Percentiles rank a stretch among this genome's conserved stretches.
phyloP scores from a whole-genome alignment of 2,797 vertebrate genomes.

The Eleutherodactylus coqui region DNA sequence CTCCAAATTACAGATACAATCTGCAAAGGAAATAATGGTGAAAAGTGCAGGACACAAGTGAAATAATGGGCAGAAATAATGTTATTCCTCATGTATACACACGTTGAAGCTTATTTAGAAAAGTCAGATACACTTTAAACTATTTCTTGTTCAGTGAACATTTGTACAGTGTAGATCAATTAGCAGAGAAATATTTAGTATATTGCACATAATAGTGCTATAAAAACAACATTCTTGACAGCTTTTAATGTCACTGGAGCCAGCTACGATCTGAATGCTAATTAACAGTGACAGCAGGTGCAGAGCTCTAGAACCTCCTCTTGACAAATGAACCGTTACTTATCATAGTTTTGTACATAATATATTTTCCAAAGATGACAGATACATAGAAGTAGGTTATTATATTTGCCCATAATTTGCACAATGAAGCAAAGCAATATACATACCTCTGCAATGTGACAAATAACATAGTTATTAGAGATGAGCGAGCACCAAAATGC shows the following conservation, averaged over 20 bases:
- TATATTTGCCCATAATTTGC: background rate
- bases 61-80: no score
- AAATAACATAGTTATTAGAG: no score
- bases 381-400: background rate
- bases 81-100: no score
- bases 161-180: background rate
- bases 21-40: no score
- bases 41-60: no score
- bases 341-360: background rate
- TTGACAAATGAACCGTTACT: slow-evolving; percentile 12
- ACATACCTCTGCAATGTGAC: background rate
- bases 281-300: slow-evolving; percentile 4
- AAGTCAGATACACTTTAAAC: no score
- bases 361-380: background rate
- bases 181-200: slow-evolving; percentile 18
- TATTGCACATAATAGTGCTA: background rate
- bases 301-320: background rate
- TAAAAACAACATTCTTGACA: slow-evolving; percentile 11
- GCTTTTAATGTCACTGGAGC: slow-evolving; percentile 3
- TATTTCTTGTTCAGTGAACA: background rate
- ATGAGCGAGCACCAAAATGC: no score
- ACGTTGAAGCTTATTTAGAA: no score
- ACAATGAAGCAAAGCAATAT: background rate
- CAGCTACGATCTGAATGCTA: background rate
- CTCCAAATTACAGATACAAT: no score